Percentiles rank a stretch among this genome's conserved stretches.
Conservation (phyloP, 2,797 vertebrate species). For the Staurois parvus region DNA sequence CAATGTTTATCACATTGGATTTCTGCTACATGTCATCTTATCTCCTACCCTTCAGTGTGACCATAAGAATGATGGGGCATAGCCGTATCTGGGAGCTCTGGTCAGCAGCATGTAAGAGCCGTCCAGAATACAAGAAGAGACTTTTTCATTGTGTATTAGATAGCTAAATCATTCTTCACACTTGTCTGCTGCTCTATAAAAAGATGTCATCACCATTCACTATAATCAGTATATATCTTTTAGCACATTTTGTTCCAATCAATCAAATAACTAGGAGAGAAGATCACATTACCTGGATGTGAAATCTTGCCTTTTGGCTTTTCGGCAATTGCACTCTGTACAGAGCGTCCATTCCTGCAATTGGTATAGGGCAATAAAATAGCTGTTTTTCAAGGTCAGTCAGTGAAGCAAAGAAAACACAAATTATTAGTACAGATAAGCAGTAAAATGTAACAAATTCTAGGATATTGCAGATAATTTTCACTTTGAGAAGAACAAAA, state of each 20-base stretch:
- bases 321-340: constrained; percentile 13
- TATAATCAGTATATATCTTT: constrained; percentile 38
- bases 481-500: background rate
- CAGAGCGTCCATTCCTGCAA: constrained; percentile 9
- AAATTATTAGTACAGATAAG: background rate
- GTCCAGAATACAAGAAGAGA: constrained; percentile 1
- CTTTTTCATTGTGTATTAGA: constrained; percentile 20
- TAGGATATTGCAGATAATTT: background rate
- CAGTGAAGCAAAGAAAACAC: constrained; percentile 3
- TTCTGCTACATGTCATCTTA: background rate
- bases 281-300: constrained; percentile 21
- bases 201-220: constrained; percentile 33
- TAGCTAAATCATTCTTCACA: constrained; percentile 41
- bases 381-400: constrained; percentile 7
- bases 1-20: constrained; percentile 4
- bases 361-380: constrained; percentile 5
- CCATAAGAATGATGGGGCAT: constrained; percentile 1
- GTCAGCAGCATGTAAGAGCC: constrained; percentile 6
- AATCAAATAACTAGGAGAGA: constrained; percentile 27
- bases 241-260: constrained; percentile 37
- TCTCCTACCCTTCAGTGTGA: constrained; percentile 16
- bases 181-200: constrained; percentile 16
- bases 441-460: background rate
- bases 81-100: background rate
- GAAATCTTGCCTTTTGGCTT: constrained; percentile 41